phyloP scores from a whole-genome alignment of 1,140 invertebrate species.

The Danaus plexippus region DNA sequence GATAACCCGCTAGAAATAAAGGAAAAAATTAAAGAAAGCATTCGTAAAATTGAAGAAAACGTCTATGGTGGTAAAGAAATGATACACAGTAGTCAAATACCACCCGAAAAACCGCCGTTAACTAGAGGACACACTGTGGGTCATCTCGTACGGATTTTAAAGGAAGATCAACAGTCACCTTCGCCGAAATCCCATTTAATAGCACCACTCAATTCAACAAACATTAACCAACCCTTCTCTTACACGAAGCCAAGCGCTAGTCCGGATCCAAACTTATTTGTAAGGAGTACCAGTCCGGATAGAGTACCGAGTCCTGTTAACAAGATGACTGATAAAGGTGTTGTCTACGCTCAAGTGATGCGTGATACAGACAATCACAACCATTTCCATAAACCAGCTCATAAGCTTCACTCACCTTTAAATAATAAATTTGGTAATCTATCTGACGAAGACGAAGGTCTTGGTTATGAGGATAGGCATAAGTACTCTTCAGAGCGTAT shows the following conservation, averaged over 20 bases:
- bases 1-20: constrained; percentile 50
- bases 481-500: constrained; percentile 48
- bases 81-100: constrained; percentile 79
- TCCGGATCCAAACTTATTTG: constrained; percentile 67
- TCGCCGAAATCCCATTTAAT: constrained; percentile 77
- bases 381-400: constrained; percentile 68
- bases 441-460: constrained; percentile 83
- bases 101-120: constrained; percentile 75
- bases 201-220: constrained; percentile 75
- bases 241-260: constrained; percentile 76
- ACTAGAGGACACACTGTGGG: constrained; percentile 77
- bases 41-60: constrained; percentile 68
- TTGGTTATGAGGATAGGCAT: constrained; percentile 76
- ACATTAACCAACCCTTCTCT: constrained; percentile 83
- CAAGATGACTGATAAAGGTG: constrained; percentile 62
- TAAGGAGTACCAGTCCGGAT: constrained; percentile 60
- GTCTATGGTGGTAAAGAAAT: constrained; percentile 73
- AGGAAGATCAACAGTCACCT: constrained; percentile 76
- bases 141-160: constrained; percentile 76
- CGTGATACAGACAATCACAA: constrained; percentile 61
- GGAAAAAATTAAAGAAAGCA: constrained; percentile 62
- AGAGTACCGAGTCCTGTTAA: constrained; percentile 61
- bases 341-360: constrained; percentile 84
- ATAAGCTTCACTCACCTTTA: constrained; percentile 65
- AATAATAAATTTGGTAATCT: constrained; percentile 66